Percentiles rank a stretch among this genome's conserved stretches.
Evolutionary conservation across 2,113 vertebrate species (phyloP).

Genomic region (Phrynosoma blainvillii): DNA sequence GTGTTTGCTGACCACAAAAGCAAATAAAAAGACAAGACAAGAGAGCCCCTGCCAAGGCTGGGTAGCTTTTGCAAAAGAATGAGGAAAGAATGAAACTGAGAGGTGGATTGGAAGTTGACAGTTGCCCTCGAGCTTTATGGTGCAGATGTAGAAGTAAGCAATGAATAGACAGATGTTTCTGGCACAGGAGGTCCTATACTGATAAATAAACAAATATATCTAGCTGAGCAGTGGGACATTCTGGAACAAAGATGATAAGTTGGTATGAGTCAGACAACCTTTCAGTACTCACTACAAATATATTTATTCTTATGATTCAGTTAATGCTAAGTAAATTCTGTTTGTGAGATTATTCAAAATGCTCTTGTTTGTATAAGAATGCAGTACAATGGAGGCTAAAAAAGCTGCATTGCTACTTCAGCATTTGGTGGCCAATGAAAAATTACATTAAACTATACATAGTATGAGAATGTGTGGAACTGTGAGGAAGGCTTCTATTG

Average conservation of each 20-base stretch:
- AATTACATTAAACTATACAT: background rate
- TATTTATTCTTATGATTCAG: slow-evolving; percentile 12
- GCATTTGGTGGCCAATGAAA: background rate
- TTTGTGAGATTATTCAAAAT: background rate
- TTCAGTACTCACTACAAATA: background rate
- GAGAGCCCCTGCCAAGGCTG: no score
- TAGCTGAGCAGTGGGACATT: background rate
- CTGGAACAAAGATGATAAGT: background rate
- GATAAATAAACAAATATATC: background rate
- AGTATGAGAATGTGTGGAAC: background rate
- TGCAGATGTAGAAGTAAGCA: background rate
- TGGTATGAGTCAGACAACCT: background rate
- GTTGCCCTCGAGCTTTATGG: no score
- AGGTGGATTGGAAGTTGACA: no score
- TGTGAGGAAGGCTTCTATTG: background rate
- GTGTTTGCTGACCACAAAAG: no score
- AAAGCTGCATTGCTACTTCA: background rate
- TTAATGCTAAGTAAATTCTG: slow-evolving; percentile 13
- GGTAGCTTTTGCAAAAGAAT: no score
- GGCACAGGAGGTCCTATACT: background rate
- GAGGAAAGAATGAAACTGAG: no score
- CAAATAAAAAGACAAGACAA: no score
- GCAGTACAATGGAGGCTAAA: background rate
- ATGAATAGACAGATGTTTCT: background rate
- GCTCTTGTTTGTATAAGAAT: background rate